phyloP scores from a whole-genome alignment of 1,140 invertebrate genomes.

The Drosophila busckii region DNA sequence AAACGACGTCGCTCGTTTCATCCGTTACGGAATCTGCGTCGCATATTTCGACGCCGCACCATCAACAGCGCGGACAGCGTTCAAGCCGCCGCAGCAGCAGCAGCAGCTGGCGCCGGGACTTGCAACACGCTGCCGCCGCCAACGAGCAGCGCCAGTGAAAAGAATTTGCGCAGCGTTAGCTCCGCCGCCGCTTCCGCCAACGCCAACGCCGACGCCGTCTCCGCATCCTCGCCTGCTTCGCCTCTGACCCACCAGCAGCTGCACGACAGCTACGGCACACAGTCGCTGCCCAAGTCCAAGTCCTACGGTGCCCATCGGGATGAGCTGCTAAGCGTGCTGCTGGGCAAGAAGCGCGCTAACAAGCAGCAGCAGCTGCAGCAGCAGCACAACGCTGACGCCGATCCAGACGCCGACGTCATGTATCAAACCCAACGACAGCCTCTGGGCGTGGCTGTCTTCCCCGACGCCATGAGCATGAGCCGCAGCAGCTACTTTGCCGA shows the following conservation, averaged over 20 bases:
- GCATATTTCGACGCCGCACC: slow-evolving; percentile 75
- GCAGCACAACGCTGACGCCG: slow-evolving; percentile 17
- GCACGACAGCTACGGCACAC: slow-evolving; percentile 64
- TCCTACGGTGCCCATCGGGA: slow-evolving; percentile 63
- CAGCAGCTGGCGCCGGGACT: slow-evolving; percentile 8
- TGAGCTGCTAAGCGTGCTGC: slow-evolving; percentile 58
- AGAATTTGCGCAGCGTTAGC: slow-evolving; percentile 61
- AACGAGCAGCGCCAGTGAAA: slow-evolving; percentile 63
- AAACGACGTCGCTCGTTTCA: slow-evolving; percentile 75
- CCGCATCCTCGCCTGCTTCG: slow-evolving; percentile 56
- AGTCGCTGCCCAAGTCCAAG: slow-evolving; percentile 73
- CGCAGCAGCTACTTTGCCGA: slow-evolving; percentile 57
- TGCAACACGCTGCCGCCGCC: slow-evolving; percentile 58
- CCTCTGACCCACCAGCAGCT: slow-evolving; percentile 55
- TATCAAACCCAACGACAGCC: slow-evolving; percentile 53
- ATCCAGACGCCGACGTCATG: slow-evolving; percentile 37
- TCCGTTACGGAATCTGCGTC: slow-evolving; percentile 73
- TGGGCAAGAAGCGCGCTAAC: slow-evolving; percentile 53
- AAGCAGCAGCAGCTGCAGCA: slow-evolving; percentile 38
- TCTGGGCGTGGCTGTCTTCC: slow-evolving; percentile 66
- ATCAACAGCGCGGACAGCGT: slow-evolving; percentile 61
- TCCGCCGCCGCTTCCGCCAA: slow-evolving; percentile 5
- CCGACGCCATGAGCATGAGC: slow-evolving; percentile 44
- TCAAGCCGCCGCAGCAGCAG: too few species aligned
- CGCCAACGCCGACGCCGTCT: slow-evolving; percentile 13